Evolutionary conservation across 2,797 vertebrate genomes (phyloP).

Genomic region (Crossoptilon crossoptilon): DNA sequence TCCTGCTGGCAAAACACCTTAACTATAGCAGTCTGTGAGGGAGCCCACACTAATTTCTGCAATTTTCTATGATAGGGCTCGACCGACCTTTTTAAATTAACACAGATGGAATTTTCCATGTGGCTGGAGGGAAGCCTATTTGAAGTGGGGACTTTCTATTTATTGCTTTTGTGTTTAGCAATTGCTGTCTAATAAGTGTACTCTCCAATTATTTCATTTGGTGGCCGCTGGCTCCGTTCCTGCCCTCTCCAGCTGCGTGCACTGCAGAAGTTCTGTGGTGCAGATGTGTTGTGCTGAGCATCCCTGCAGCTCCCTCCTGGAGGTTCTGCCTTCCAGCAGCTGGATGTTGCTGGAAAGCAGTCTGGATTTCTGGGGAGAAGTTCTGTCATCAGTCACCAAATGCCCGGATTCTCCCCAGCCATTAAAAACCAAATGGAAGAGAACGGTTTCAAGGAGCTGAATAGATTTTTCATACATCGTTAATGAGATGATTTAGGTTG

Average conservation of each 20-base stretch:
- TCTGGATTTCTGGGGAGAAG: conserved; percentile 31
- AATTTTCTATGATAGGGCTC: not conserved
- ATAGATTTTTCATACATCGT: conserved; percentile 23
- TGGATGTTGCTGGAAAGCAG: conserved; percentile 18
- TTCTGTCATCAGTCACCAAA: conserved; percentile 39
- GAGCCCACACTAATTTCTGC: not conserved
- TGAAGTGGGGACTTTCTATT: not conserved
- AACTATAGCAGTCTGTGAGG: not conserved
- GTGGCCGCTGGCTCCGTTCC: rapidly evolving
- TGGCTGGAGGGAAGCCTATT: not conserved
- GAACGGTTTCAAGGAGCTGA: not conserved
- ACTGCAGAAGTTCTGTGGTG: not conserved
- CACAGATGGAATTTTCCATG: not conserved
- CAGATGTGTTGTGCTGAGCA: conserved; percentile 27
- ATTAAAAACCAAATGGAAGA: conserved; percentile 15
- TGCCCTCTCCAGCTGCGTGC: not conserved
- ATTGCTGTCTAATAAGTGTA: not conserved
- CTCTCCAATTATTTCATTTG: not conserved
- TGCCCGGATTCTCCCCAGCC: not conserved
- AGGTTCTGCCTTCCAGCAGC: not conserved
- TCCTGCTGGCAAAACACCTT: not conserved
- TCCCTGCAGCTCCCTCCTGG: not conserved
- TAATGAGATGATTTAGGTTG: not conserved
- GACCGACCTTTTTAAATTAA: not conserved
- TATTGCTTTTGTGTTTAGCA: not conserved